These are phyloP conservation scores for Crenuchus spilurus DNA, from an alignment of 2,797 vertebrate species.

Conservation along the genomic window DNA sequence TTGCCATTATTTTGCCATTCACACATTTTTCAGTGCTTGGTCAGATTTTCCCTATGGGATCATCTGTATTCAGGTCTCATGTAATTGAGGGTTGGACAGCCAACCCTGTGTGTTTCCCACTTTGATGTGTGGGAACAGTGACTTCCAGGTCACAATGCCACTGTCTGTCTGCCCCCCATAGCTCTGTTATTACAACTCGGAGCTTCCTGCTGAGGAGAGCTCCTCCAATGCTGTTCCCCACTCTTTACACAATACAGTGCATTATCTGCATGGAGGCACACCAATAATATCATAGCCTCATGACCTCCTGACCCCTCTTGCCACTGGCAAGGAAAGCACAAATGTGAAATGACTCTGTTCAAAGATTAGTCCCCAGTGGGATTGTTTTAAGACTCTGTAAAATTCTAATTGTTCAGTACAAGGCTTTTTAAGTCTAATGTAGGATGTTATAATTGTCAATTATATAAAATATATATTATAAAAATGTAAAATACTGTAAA, in stretches of 20 bases:
- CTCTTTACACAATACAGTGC: constrained; percentile 63
- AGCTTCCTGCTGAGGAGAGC: constrained; percentile 66
- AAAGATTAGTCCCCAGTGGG: neutral
- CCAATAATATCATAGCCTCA: constrained; percentile 69
- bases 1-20: too few relatives aligned
- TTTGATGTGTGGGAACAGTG: constrained; percentile 60
- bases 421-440: neutral
- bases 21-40: too few relatives aligned
- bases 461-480: too few relatives aligned
- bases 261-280: constrained; percentile 63
- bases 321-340: neutral
- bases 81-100: constrained; percentile 43
- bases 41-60: constrained; percentile 31
- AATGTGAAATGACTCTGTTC: neutral
- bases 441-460: neutral
- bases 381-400: neutral
- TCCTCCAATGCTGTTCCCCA: constrained; percentile 39
- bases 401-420: neutral
- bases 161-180: constrained; percentile 70
- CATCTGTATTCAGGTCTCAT: constrained; percentile 30
- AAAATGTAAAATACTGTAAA: too few relatives aligned
- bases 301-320: constrained; percentile 62
- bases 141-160: constrained; percentile 58
- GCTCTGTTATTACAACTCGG: constrained; percentile 67
- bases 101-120: constrained; percentile 32